These are phyloP conservation scores for Edolisoma coerulescens DNA, from an alignment of 2,113 vertebrate species.

Conservation along the genomic window DNA sequence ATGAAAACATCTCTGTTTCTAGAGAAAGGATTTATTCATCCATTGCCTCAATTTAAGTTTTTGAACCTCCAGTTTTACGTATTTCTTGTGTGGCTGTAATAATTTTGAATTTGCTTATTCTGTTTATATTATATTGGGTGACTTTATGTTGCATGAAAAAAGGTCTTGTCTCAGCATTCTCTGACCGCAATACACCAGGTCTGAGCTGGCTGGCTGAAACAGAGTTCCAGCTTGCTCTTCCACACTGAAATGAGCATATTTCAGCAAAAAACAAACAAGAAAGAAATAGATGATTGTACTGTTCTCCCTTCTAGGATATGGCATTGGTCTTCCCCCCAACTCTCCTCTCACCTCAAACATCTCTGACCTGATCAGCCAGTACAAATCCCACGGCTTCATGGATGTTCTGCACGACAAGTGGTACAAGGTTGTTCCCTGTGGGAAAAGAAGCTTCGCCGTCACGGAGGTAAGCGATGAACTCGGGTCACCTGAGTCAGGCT, in stretches of 20 bases:
- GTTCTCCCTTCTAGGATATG: slow-evolving; percentile 82
- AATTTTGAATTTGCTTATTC: background rate
- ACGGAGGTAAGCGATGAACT: slow-evolving; percentile 81
- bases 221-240: background rate
- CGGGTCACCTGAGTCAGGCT: background rate
- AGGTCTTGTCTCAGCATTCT: background rate
- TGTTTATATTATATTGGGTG: background rate
- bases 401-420: slow-evolving; percentile 97
- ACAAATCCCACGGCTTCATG: slow-evolving; percentile 98
- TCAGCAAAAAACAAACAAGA: background rate
- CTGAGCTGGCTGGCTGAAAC: background rate
- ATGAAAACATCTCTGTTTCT: background rate
- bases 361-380: slow-evolving; percentile 94
- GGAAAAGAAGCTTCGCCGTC: slow-evolving; percentile 94
- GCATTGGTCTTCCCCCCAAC: slow-evolving; percentile 96
- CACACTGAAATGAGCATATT: accelerated
- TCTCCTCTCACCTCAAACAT: slow-evolving; percentile 93
- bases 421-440: slow-evolving; percentile 97
- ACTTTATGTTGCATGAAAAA: background rate
- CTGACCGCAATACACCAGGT: background rate
- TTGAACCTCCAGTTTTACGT: background rate
- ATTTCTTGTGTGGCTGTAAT: background rate
- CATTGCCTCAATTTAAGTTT: background rate
- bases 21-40: background rate
- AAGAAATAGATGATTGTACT: background rate